phyloP scores from a whole-genome alignment of 2,113 vertebrate genomes.

The Myrmophylax atrothorax region DNA sequence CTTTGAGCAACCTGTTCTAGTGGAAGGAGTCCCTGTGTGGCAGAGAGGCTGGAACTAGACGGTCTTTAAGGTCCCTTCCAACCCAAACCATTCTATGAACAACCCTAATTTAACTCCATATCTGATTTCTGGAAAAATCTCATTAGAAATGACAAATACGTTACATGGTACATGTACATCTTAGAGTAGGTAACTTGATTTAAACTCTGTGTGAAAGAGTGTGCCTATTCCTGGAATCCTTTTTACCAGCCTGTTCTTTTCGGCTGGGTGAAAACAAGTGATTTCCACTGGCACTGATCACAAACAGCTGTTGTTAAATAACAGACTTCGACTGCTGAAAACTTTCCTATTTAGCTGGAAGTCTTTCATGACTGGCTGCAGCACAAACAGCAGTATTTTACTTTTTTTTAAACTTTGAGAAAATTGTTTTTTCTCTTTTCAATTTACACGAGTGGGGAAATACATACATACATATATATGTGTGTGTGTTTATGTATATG shows the following conservation, averaged over 20 bases:
- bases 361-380: neutral
- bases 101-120: neutral
- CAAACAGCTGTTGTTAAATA: conserved; percentile 58
- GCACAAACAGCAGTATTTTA: neutral
- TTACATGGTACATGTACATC: neutral
- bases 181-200: neutral
- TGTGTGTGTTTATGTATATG: neutral
- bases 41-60: neutral
- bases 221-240: conserved; percentile 32
- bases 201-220: conserved; percentile 20
- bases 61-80: neutral
- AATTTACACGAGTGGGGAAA: neutral
- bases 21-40: neutral
- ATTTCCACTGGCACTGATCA: conserved; percentile 53
- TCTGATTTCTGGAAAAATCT: neutral
- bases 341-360: conserved; percentile 22
- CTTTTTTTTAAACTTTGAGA: neutral
- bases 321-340: conserved; percentile 19
- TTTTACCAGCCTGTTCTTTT: conserved; percentile 17
- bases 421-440: neutral
- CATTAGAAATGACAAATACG: neutral
- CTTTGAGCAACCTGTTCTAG: neutral
- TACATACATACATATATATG: neutral
- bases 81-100: neutral
- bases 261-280: conserved; percentile 22